Conservation (phyloP, 2,113 vertebrate species). For the Tapirus terrestris region DNA sequence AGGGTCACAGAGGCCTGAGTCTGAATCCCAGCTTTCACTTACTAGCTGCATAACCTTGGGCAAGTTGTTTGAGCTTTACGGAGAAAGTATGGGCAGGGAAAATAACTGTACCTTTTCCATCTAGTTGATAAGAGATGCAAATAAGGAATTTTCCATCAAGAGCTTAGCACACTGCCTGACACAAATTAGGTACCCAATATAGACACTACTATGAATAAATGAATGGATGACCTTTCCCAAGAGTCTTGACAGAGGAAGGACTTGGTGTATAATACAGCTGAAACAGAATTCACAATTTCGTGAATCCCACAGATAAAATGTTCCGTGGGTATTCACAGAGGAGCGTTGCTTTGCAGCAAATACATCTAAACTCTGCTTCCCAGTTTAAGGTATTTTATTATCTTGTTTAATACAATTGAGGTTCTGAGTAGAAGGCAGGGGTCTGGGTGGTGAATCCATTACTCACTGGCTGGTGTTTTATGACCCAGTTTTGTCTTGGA, state of each 20-base stretch:
- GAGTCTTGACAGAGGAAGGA: background rate
- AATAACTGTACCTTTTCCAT: background rate
- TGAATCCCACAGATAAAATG: background rate
- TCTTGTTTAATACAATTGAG: background rate
- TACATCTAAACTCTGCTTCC: background rate
- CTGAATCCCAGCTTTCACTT: background rate
- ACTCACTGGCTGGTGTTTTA: background rate
- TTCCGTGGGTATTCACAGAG: background rate
- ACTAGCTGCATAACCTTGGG: background rate
- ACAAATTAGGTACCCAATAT: background rate
- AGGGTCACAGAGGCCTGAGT: background rate
- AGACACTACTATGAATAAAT: background rate
- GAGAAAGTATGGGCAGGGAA: background rate
- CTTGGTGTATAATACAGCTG: background rate
- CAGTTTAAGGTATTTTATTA: background rate
- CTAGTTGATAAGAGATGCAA: background rate
- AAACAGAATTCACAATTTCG: background rate
- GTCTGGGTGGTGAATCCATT: background rate
- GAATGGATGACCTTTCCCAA: background rate
- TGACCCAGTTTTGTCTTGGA: background rate
- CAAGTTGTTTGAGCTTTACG: background rate
- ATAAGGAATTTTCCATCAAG: conserved; percentile 23
- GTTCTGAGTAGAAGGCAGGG: background rate
- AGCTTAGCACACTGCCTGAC: background rate
- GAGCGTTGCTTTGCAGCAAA: background rate